Percentiles rank a stretch among this genome's conserved stretches.
phyloP scores from a whole-genome alignment of 2,797 vertebrate genomes.

The Nannoperca australis region DNA sequence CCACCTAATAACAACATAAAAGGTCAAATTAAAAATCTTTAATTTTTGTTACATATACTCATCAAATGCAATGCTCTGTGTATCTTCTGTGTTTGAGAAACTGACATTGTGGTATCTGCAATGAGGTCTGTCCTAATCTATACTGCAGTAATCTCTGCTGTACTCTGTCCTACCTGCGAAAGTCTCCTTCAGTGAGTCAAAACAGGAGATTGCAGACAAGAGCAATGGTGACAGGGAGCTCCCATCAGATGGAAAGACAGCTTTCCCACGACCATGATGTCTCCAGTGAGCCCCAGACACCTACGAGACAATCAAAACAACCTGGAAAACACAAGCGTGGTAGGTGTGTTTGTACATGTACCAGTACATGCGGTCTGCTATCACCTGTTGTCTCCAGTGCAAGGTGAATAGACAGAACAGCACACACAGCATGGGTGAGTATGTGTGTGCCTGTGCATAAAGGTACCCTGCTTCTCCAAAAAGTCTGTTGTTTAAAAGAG shows the following conservation, averaged over 20 bases:
- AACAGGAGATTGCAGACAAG: conserved; percentile 83
- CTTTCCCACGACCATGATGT: conserved; percentile 81
- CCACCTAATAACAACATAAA: neutral
- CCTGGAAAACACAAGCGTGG: conserved; percentile 49
- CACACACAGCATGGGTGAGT: conserved; percentile 1
- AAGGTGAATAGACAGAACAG: conserved; percentile 45
- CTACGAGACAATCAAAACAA: conserved; percentile 77
- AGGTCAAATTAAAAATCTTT: neutral
- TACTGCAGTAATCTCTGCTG: conserved; percentile 45
- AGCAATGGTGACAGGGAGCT: conserved; percentile 65
- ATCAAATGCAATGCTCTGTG: neutral
- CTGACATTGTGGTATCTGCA: conserved; percentile 17
- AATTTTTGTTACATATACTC: neutral
- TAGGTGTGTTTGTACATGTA: conserved; percentile 41
- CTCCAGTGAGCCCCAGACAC: conserved; percentile 76
- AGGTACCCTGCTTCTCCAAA: conserved; percentile 57
- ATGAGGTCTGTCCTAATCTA: conserved; percentile 44
- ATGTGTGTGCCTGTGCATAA: conserved; percentile 16
- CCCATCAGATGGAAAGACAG: conserved; percentile 71
- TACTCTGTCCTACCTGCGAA: conserved; percentile 62
- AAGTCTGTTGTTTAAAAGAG: conserved; percentile 52
- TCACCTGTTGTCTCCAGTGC: conserved; percentile 54
- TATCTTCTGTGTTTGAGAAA: neutral
- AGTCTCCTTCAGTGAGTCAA: conserved; percentile 79
- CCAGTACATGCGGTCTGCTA: conserved; percentile 41